phyloP scores from a whole-genome alignment of 2,797 vertebrate species.

The Acrossocheilus wenchowensis region DNA sequence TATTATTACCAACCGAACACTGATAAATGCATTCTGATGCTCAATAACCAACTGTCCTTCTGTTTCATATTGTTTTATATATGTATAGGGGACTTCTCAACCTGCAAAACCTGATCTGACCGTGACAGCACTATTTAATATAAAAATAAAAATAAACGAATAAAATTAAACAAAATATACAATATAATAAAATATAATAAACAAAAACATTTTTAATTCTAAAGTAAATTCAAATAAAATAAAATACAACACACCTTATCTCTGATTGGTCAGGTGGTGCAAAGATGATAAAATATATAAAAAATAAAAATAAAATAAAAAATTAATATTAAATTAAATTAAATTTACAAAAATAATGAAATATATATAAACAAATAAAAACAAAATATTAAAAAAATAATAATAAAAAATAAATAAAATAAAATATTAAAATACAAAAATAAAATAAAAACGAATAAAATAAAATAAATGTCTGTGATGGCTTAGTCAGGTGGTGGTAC shows the following conservation, averaged over 20 bases:
- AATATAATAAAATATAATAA: neutral
- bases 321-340: too few relatives aligned
- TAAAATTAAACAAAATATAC: neutral
- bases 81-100: neutral
- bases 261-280: neutral
- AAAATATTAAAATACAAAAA: neutral
- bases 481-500: neutral
- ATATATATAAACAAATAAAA: neutral
- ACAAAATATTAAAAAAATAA: too few relatives aligned
- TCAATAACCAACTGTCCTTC: slow-evolving; percentile 9
- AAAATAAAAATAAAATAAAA: neutral
- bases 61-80: neutral
- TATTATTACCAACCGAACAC: neutral
- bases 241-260: too few relatives aligned
- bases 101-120: neutral
- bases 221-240: neutral
- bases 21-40: slow-evolving; percentile 9
- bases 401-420: neutral
- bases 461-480: neutral
- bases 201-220: too few relatives aligned
- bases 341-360: neutral
- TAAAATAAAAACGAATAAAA: neutral
- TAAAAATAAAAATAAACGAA: too few relatives aligned
- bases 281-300: neutral
- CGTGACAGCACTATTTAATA: neutral